Base-by-base conservation (phyloP, 1,140 invertebrate species). In the Platyscapa corneri region DNA sequence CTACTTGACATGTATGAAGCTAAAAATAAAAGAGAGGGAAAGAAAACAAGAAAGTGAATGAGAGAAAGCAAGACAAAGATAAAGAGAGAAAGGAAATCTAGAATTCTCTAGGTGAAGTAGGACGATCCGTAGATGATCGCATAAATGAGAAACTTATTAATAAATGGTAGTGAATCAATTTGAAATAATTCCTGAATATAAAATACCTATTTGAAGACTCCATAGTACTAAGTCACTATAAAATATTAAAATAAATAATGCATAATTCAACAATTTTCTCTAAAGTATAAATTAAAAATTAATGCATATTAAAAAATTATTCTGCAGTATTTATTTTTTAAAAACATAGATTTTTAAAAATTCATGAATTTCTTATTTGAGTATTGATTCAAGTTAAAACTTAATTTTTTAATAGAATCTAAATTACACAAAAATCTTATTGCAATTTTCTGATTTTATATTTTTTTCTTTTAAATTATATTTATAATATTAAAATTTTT, bases 21-120 rank as follows among this genome's bases (percentile, higher is more conserved):
- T 27, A 16, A 39, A 32, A 42, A 39, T n/a, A 64, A 0, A 18
- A 27, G 78, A 53, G 53, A 75, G 53, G 65, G 64, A 70, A 82
- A 84, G 78, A 79, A 78, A 83, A 78, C 81, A 70, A 81, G 83
- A 82, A 42, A 85, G 78, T 37, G 46, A 83, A 70, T 82, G 81
- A 65, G 70, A 84, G 70, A 86, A 87, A 79, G 83, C 60, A 46
- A 64, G 27, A 77, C 39, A 65, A 72, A 1, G 53, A 60, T 78
- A n/a, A 60, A 72, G 32, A 32, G 49, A 84, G 65, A 84, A 79
- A 84, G 83, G 83, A 72, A n/a, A 39, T 39, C 34, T 53, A 39
- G 20, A 65, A 56, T 76, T 30, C 0, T 34, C 18, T 20, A 30
- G 64, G 3, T 70, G 46, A 84, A 84, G 83, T 79, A 49, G 83